These are phyloP conservation scores for Pterostichus niger DNA, from an alignment of 2,888 invertebrate genomes.

Conservation along the genomic window DNA sequence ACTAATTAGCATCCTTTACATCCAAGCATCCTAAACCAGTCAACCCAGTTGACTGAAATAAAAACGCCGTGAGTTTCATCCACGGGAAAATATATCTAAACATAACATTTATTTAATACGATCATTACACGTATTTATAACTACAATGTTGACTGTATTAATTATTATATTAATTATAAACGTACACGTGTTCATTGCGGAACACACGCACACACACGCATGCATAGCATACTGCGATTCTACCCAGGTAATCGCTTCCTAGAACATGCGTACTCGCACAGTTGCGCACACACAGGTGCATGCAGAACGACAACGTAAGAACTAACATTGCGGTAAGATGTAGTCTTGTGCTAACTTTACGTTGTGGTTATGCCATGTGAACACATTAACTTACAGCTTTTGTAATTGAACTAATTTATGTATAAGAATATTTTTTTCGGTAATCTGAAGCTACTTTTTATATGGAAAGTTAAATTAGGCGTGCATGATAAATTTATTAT, in stretches of 20 bases:
- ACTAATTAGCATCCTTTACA: not conserved
- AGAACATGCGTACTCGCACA: constrained; percentile 10
- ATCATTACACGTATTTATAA: constrained; percentile 64
- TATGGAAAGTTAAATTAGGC: constrained; percentile 18
- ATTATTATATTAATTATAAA: constrained; percentile 66
- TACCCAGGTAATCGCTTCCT: constrained; percentile 34
- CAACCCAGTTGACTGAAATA: constrained; percentile 12
- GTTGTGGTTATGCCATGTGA: constrained; percentile 27
- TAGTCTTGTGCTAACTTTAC: not conserved
- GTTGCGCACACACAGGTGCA: constrained; percentile 21
- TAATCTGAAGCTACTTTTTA: not conserved
- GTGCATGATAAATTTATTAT: constrained; percentile 27
- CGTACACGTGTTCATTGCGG: constrained; percentile 63
- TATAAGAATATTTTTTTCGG: constrained; percentile 18
- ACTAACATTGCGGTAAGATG: not conserved
- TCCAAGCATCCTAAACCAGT: not conserved
- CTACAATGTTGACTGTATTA: constrained; percentile 64
- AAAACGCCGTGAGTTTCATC: not conserved
- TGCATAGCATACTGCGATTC: constrained; percentile 19
- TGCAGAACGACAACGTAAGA: not conserved
- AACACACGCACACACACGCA: constrained; percentile 39
- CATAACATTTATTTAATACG: constrained; percentile 65
- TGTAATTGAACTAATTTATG: constrained; percentile 40
- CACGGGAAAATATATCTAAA: constrained; percentile 51
- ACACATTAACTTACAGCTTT: constrained; percentile 12